Evolutionary conservation across 2,888 invertebrate genomes (phyloP), one percentile per base, ranked within the genome.

Genomic region (Nomada ferruginata): DNA sequence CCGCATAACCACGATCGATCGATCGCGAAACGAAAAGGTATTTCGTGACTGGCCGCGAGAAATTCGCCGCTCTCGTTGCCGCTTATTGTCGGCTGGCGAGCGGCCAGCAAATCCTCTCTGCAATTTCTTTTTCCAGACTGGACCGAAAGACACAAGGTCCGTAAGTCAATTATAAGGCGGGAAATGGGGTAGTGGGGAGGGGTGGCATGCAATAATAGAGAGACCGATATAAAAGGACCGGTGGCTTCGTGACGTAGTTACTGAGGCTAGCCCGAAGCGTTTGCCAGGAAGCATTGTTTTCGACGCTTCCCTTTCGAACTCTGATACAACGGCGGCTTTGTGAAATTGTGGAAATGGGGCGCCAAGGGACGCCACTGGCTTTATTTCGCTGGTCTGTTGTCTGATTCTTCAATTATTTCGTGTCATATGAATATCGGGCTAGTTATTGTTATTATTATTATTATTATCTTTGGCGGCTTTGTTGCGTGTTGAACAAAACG

Each of bases 131-230:
- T 74, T 10, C 52, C 47, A 60, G 66, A 55, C 47, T 42, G 71
- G 55, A 59, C 75, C 82, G 57, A 79, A 29, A 79, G 86, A 78
- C 85, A 82, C 79, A 74, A 59, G 61, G 84, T 66, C 71, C 55
- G 66, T 84, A 79, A 84, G 87, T 88, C 89, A 87, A 89, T 87
- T 88, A 87, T 72, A 71, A 71, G 64, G 68, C 65, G 88, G 59
- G 69, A 80, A 79, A 74, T 29, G 4, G 65, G 72, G 50, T 26
- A 44, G 36, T 10, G 47, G 5, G 1, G 11, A 23, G 23, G 26
- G 52, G 20, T 44, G 57, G 73, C 61, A 64, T 11, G 73, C 78
- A 73, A 87, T 86, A 87, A 87, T 75, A 50, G 59, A 13, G 55
- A 26, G 63, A 18, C 57, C 83, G 66, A 78, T 71, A 74, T 68